Conservation (phyloP, 1,140 invertebrate genomes). For the Caenorhabditis inopinata region DNA sequence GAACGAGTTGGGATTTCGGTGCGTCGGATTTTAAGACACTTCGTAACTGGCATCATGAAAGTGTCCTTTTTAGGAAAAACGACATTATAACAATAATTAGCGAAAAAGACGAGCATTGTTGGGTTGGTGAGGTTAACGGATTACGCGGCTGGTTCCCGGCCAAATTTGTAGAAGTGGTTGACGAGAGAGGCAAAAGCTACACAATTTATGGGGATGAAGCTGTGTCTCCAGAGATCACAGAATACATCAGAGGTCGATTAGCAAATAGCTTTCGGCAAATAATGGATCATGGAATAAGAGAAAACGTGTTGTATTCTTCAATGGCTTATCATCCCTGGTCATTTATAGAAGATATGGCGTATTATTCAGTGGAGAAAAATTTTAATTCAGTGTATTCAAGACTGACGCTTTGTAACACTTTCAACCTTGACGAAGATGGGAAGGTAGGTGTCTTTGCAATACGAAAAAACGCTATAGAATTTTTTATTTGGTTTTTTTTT, state of each 20-base stretch:
- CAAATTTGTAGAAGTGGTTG: slow-evolving; percentile 73
- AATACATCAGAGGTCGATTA: slow-evolving; percentile 84
- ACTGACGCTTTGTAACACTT: slow-evolving; percentile 95
- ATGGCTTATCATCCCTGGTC: slow-evolving; percentile 91
- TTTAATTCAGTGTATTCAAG: slow-evolving; percentile 96
- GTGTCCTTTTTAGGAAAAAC: slow-evolving; percentile 54
- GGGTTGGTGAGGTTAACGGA: slow-evolving; percentile 97
- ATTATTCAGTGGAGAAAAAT: slow-evolving; percentile 91
- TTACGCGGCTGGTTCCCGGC: slow-evolving; percentile 98
- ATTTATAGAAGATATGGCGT: slow-evolving; percentile 82
- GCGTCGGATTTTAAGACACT: neutral
- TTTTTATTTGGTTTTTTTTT: no score
- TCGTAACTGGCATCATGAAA: neutral
- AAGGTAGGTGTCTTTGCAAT: slow-evolving; percentile 70
- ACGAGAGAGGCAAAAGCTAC: slow-evolving; percentile 92
- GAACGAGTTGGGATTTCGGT: slow-evolving; percentile 92
- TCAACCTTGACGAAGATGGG: slow-evolving; percentile 92
- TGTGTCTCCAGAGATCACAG: slow-evolving; percentile 86
- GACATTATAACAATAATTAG: slow-evolving; percentile 76
- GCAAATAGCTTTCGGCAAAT: slow-evolving; percentile 91
- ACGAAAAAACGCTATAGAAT: no score
- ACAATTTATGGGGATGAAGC: slow-evolving; percentile 93
- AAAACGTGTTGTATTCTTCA: slow-evolving; percentile 76
- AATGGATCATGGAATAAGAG: slow-evolving; percentile 90
- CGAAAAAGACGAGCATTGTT: slow-evolving; percentile 98